Percentiles rank a stretch among this genome's conserved stretches.
These are phyloP conservation scores for Venustoraphidia nigricollis DNA, from an alignment of 2,888 invertebrate species.

Conservation along the genomic window DNA sequence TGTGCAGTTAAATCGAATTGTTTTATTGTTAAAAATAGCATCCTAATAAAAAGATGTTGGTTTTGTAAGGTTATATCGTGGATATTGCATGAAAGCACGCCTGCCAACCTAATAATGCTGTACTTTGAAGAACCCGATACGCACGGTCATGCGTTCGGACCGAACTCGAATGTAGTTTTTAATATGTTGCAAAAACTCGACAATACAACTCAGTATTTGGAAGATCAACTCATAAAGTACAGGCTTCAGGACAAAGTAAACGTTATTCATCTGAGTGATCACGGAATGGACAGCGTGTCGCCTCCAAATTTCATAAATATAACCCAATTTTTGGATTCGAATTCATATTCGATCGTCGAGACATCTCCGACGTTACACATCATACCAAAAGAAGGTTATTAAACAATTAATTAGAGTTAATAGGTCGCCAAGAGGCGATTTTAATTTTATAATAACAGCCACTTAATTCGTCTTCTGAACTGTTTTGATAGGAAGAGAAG, in stretches of 20 bases:
- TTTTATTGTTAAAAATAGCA: neutral
- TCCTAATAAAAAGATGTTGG: constrained; percentile 1
- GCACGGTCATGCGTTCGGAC: constrained; percentile 43
- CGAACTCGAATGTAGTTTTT: constrained; percentile 26
- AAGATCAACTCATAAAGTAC: constrained; percentile 31
- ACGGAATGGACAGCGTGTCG: constrained; percentile 47
- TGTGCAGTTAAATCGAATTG: neutral
- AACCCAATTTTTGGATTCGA: constrained; percentile 30
- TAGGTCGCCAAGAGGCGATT: too few species aligned
- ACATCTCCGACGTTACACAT: constrained; percentile 42
- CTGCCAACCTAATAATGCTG: constrained; percentile 50
- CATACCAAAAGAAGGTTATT: constrained; percentile 36
- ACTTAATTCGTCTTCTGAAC: constrained; percentile 4
- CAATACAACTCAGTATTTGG: constrained; percentile 38
- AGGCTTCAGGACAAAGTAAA: constrained; percentile 38
- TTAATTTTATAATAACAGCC: too few species aligned
- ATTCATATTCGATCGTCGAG: constrained; percentile 33
- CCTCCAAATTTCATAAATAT: constrained; percentile 37
- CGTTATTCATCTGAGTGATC: constrained; percentile 55
- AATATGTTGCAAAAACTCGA: constrained; percentile 31
- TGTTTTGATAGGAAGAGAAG: constrained; percentile 27
- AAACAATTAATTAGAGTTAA: neutral
- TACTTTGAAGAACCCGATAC: constrained; percentile 59
- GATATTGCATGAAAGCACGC: constrained; percentile 37
- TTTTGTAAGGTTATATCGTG: constrained; percentile 34